These are phyloP conservation scores for Lypha dubia DNA, from an alignment of 2,888 invertebrate genomes.

Conservation along the genomic window DNA sequence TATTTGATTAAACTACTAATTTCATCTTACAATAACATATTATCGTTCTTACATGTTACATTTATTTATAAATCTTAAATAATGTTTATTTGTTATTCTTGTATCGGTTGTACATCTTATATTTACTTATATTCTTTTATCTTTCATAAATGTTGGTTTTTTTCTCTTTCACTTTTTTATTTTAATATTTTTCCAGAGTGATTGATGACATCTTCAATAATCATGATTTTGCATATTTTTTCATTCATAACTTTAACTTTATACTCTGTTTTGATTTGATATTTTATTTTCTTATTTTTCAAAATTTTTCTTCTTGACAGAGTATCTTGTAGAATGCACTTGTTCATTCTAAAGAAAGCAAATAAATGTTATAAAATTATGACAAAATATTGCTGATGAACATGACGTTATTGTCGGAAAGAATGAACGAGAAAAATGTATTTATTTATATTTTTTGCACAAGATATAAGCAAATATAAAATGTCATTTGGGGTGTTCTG, in stretches of 20 bases:
- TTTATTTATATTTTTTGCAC: constrained; percentile 55
- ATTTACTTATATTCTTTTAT: constrained; percentile 39
- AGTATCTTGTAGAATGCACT: constrained; percentile 7
- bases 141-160: background rate
- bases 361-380: constrained; percentile 31
- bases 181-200: constrained; percentile 48
- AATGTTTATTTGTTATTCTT: constrained; percentile 56
- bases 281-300: constrained; percentile 29
- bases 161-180: constrained; percentile 3
- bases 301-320: constrained; percentile 40
- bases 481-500: constrained; percentile 40
- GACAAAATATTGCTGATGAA: constrained; percentile 62
- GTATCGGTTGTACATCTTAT: constrained; percentile 48
- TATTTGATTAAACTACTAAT: too few relatives aligned
- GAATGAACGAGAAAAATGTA: constrained; percentile 17
- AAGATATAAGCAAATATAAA: constrained; percentile 50
- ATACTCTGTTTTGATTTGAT: constrained; percentile 47
- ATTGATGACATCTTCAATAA: constrained; percentile 68
- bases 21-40: constrained; percentile 30
- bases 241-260: constrained; percentile 61
- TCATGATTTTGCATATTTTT: constrained; percentile 70
- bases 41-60: constrained; percentile 46
- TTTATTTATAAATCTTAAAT: constrained; percentile 63
- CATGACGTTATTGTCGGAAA: constrained; percentile 56
- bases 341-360: constrained; percentile 1